Conservation (phyloP, 2,888 invertebrate species). For the Lasioglossum malachurum region DNA sequence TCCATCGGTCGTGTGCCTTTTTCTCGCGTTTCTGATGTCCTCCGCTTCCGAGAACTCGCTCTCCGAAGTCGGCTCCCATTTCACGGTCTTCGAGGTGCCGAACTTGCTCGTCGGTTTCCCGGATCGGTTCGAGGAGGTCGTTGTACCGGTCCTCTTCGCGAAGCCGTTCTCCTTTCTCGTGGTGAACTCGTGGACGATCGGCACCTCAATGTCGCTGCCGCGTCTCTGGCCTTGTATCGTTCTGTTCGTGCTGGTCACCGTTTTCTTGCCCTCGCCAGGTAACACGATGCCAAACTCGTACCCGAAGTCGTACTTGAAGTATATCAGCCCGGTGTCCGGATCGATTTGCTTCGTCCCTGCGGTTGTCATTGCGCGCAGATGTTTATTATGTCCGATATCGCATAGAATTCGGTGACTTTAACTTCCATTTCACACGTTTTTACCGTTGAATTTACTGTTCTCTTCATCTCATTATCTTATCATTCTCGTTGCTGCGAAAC, state of each 20-base stretch:
- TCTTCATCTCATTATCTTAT: background rate
- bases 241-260: slow-evolving; percentile 82
- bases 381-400: background rate
- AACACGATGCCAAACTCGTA: slow-evolving; percentile 91
- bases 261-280: slow-evolving; percentile 87
- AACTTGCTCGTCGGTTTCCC: slow-evolving; percentile 67
- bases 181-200: slow-evolving; percentile 88
- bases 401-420: background rate
- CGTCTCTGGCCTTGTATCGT: slow-evolving; percentile 86
- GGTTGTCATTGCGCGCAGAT: slow-evolving; percentile 15
- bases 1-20: slow-evolving; percentile 72
- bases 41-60: slow-evolving; percentile 88
- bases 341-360: slow-evolving; percentile 91
- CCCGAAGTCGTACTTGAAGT: slow-evolving; percentile 93
- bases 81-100: slow-evolving; percentile 84
- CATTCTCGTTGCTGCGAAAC: background rate
- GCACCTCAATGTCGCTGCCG: slow-evolving; percentile 88
- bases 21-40: slow-evolving; percentile 84
- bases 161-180: slow-evolving; percentile 82
- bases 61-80: slow-evolving; percentile 88
- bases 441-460: background rate
- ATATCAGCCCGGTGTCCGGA: slow-evolving; percentile 91
- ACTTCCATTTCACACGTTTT: background rate
- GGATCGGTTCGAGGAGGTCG: slow-evolving; percentile 51
- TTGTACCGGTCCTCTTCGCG: slow-evolving; percentile 63